Evolutionary conservation across 2,888 invertebrate genomes (phyloP), one percentile per base, ranked within the genome.

Genomic region (Andrena camellia): DNA sequence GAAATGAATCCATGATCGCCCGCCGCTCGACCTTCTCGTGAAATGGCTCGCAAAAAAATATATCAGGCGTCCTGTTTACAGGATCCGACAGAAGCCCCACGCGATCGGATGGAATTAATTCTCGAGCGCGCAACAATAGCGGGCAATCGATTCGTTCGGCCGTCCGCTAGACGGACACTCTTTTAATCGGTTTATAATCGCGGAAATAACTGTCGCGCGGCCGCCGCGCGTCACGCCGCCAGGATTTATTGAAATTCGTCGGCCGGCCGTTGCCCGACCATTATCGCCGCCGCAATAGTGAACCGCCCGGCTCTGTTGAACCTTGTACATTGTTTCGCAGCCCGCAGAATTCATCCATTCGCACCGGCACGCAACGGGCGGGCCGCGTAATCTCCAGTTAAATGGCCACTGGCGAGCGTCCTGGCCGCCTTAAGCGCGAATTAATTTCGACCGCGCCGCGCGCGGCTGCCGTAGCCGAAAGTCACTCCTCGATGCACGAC

Each of bases 171-270:
- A 26, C 13, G n/a, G 20, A 50, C 52, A 57, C 75, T 54, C 69
- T 74, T 81, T 80, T 81, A 66, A 80, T 80, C 68, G 73, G 31
- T 70, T 72, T 80, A 81, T 73, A 71, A 81, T 81, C 67, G 57
- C 17, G n/a, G 48, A 68, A 68, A 83, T 83, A 76, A 83, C 68
- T 50, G 71, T 68, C 82, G n/a, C 6, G 48, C 6, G 48, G 26
- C n/a, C 50, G 23, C 50, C 60, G 31, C 60, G 35, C 26, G 68
- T 63, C 75, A 20, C 17, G 50, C 63, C 26, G 59, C 67, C 50
- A 52, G 60, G 57, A 76, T 83, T 76, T 68, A 83, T 81, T 2
- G 81, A 70, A 76, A 76, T 71, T 52, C 31, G 57, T 80, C 63
- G 60, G 31, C 29, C 52, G 20, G n/a, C 72, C 67, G 26, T 68